phyloP scores from a whole-genome alignment of 2,888 invertebrate species.

The Zygogramma bicolorata region DNA sequence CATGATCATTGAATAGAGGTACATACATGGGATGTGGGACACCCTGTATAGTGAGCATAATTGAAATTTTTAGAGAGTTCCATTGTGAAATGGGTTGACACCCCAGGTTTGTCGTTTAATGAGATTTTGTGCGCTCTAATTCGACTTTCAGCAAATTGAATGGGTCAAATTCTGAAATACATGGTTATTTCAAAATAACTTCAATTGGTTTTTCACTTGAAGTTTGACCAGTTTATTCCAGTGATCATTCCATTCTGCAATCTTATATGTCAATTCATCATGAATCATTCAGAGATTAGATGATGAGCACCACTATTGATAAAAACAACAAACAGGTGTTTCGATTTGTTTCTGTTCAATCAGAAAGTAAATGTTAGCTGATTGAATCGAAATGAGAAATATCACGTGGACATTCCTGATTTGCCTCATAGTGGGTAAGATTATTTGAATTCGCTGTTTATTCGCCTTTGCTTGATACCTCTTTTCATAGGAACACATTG shows the following conservation, averaged over 20 bases:
- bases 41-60: too few relatives aligned
- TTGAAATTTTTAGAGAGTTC: too few relatives aligned
- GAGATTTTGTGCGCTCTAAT: too few relatives aligned
- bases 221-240: neutral
- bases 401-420: neutral
- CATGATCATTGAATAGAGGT: too few relatives aligned
- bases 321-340: neutral
- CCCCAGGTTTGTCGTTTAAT: too few relatives aligned
- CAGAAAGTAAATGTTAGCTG: neutral
- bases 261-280: neutral
- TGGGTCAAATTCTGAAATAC: too few relatives aligned
- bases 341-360: neutral
- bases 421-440: neutral
- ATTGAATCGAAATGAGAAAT: neutral
- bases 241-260: neutral
- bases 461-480: neutral
- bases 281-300: neutral
- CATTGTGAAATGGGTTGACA: too few relatives aligned
- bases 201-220: too few relatives aligned
- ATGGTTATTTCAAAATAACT: too few relatives aligned
- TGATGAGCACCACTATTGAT: neutral
- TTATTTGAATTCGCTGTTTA: neutral
- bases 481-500: neutral
- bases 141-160: too few relatives aligned
- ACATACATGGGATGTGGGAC: too few relatives aligned